phyloP scores from a whole-genome alignment of 92 coral and sea anemone genomes.

The Porites evermanni region DNA sequence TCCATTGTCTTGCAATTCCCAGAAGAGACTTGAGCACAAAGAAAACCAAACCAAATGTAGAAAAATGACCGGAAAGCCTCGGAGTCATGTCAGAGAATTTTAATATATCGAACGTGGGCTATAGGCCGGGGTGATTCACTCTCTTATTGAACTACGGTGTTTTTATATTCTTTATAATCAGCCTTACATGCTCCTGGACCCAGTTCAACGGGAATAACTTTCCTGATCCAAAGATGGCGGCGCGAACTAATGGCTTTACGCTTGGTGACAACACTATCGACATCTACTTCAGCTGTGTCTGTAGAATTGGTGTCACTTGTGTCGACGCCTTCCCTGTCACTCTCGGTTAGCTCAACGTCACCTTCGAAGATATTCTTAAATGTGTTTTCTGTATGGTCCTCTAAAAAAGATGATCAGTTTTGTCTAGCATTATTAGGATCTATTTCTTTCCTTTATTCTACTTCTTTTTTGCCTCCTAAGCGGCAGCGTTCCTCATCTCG shows the following conservation, averaged over 20 bases:
- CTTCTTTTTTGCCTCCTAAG: no score
- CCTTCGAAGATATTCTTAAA: constrained; percentile 68
- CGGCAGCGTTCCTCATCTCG: no score
- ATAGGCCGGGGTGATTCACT: no score
- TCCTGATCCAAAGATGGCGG: constrained; percentile 62
- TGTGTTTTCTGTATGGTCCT: constrained; percentile 17
- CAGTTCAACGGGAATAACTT: constrained; percentile 62
- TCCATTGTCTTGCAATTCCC: no score
- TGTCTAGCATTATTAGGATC: neutral
- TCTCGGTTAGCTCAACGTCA: constrained; percentile 67
- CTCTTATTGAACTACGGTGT: no score
- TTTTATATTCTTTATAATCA: no score
- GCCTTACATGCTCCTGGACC: constrained; percentile 56
- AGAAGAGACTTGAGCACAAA: no score
- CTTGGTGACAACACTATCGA: constrained; percentile 58
- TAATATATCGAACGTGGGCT: no score
- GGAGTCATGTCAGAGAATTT: no score
- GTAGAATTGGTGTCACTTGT: constrained; percentile 35
- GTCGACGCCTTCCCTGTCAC: constrained; percentile 61
- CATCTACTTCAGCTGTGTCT: constrained; percentile 67
- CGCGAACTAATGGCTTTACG: constrained; percentile 67
- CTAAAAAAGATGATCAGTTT: neutral
- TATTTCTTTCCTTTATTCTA: no score
- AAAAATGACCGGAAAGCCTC: no score
- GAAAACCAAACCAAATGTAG: no score